phyloP scores from a whole-genome alignment of 2,797 vertebrate species.

The Hydrocynus forskahlii region DNA sequence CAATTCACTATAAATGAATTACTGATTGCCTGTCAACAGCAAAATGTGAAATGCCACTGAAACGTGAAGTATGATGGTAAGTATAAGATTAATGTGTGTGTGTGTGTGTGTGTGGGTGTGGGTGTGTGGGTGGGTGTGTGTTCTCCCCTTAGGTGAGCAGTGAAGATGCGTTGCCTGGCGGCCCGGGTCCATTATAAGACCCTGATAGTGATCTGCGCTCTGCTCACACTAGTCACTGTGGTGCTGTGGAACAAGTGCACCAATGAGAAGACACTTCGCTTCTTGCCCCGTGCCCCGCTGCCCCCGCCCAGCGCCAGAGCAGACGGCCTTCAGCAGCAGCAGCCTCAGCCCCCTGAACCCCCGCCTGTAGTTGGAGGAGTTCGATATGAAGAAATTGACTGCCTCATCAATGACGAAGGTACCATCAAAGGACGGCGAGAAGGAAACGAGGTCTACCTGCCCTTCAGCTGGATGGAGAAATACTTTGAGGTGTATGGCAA shows the following conservation, averaged over 20 bases:
- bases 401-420: constrained; percentile 93
- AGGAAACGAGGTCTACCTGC: constrained; percentile 89
- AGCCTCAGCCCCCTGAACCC: constrained; percentile 86
- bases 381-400: constrained; percentile 96
- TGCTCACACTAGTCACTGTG: constrained; percentile 91
- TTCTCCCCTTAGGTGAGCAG: constrained; percentile 71
- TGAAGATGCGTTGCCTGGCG: constrained; percentile 97
- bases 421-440: constrained; percentile 90
- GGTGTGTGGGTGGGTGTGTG: constrained; percentile 36
- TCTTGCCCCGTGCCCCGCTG: constrained; percentile 73
- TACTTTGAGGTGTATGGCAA: constrained; percentile 98
- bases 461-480: constrained; percentile 94
- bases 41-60: constrained; percentile 6
- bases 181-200: constrained; percentile 98
- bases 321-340: constrained; percentile 72
- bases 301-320: constrained; percentile 79
- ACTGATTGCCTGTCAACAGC: constrained; percentile 21
- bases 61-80: background rate
- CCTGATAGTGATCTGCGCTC: constrained; percentile 91
- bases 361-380: constrained; percentile 84
- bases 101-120: constrained; percentile 13
- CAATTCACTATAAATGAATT: constrained; percentile 35
- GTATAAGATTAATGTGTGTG: background rate
- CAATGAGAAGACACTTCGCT: constrained; percentile 76
- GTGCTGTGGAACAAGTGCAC: constrained; percentile 95